Percentiles rank a stretch among this genome's conserved stretches.
Conservation (phyloP, 2,113 vertebrate genomes). For the Chelonoidis abingdonii region DNA sequence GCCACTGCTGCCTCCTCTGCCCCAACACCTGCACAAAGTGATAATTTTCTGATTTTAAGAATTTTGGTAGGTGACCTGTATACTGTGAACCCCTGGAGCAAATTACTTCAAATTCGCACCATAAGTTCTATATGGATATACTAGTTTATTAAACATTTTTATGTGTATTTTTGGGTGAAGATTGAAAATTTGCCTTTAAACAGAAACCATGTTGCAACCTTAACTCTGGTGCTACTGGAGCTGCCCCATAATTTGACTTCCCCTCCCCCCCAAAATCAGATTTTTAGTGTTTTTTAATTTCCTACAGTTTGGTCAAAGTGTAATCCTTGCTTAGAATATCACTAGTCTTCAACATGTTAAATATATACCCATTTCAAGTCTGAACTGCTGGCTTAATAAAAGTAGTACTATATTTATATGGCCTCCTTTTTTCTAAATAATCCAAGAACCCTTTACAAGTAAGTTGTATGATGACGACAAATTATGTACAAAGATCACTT, state of each 20-base stretch:
- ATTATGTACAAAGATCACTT: neutral
- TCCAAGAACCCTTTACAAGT: neutral
- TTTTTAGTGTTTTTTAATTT: neutral
- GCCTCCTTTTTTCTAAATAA: neutral
- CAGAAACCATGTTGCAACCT: neutral
- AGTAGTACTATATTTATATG: rapidly evolving
- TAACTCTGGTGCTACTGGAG: neutral
- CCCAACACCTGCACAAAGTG: too few species aligned
- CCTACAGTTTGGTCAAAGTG: neutral
- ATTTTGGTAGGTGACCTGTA: neutral
- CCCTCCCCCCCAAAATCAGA: neutral
- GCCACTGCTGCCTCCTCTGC: neutral
- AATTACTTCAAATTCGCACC: neutral
- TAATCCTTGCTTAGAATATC: neutral
- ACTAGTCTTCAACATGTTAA: rapidly evolving
- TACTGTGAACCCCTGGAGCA: neutral
- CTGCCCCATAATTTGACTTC: neutral
- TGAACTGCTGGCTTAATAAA: neutral
- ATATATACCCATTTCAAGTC: neutral
- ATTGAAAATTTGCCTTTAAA: neutral
- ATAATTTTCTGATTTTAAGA: too few species aligned
- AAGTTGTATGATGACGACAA: neutral
- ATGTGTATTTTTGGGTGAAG: neutral
- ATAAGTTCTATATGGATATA: neutral
- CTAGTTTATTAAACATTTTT: neutral